Conservation (phyloP, 1,140 invertebrate species). For the Micrasema longulum region DNA sequence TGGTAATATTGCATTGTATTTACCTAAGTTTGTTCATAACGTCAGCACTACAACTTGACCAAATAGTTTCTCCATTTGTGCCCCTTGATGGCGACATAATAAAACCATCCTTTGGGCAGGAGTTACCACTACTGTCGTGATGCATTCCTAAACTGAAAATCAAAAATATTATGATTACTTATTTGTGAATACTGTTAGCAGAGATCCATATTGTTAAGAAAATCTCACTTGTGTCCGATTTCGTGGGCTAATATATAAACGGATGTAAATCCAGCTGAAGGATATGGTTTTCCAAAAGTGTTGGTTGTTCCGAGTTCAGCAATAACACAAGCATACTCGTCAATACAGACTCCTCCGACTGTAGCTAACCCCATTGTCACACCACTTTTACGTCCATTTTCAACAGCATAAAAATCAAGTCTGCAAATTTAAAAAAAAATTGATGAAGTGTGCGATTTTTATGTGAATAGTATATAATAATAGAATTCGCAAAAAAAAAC, state of each 20-base stretch:
- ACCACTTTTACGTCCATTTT: constrained; percentile 74
- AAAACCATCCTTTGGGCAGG: constrained; percentile 79
- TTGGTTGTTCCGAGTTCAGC: constrained; percentile 81
- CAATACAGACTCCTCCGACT: constrained; percentile 79
- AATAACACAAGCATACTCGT: constrained; percentile 80
- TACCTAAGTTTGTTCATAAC: constrained; percentile 67
- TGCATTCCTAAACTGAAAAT: constrained; percentile 80
- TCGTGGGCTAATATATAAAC: constrained; percentile 86
- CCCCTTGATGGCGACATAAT: constrained; percentile 87
- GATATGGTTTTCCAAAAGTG: constrained; percentile 76
- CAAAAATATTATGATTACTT: not conserved
- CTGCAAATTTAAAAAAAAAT: constrained; percentile 62
- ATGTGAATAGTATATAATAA: too few relatives aligned
- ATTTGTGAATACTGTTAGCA: not conserved
- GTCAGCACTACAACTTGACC: constrained; percentile 78
- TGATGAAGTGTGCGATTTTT: too few relatives aligned
- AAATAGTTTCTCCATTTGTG: constrained; percentile 78
- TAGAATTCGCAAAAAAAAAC: too few relatives aligned
- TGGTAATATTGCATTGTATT: not conserved
- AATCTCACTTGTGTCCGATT: constrained; percentile 85
- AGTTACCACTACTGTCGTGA: constrained; percentile 79
- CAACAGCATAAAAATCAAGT: constrained; percentile 79
- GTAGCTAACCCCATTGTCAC: constrained; percentile 84
- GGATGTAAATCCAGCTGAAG: constrained; percentile 81
- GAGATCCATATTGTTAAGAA: not conserved